Conservation (phyloP, 2,888 invertebrate genomes). For the Drosophila mimetica region DNA sequence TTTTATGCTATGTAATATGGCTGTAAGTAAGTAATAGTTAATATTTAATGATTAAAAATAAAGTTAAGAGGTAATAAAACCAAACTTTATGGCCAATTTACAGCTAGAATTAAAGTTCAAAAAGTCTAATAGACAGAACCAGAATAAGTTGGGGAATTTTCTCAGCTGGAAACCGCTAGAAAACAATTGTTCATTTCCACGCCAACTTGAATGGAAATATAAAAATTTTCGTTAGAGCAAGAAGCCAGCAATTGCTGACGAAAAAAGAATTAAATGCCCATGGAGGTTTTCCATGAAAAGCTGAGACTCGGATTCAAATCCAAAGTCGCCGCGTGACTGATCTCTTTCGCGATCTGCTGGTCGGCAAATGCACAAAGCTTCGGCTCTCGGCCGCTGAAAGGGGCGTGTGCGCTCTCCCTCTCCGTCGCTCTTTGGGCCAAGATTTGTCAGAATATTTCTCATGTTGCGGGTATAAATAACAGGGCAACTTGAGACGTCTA, state of each 20-base stretch:
- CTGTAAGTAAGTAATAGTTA: too few species aligned
- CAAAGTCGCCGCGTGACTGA: conserved; percentile 54
- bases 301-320: conserved; percentile 22
- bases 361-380: conserved; percentile 47
- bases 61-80: not conserved
- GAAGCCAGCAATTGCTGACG: conserved; percentile 31
- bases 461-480: conserved; percentile 83
- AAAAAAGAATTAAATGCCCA: conserved; percentile 45
- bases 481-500: conserved; percentile 71
- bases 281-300: conserved; percentile 43
- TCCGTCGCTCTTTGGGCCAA: conserved; percentile 39
- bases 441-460: conserved; percentile 76
- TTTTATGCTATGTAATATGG: not conserved
- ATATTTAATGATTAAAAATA: too few species aligned
- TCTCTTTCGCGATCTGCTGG: conserved; percentile 39
- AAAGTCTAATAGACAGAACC: not conserved
- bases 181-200: conserved; percentile 36
- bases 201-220: conserved; percentile 23
- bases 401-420: conserved; percentile 54
- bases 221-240: conserved; percentile 16
- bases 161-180: conserved; percentile 18
- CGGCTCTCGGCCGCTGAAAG: conserved; percentile 32
- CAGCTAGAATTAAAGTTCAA: not conserved
- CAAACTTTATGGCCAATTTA: not conserved
- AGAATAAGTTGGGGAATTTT: conserved; percentile 7